phyloP scores from a whole-genome alignment of 2,797 vertebrate genomes.

The Cephalopachus bancanus region DNA sequence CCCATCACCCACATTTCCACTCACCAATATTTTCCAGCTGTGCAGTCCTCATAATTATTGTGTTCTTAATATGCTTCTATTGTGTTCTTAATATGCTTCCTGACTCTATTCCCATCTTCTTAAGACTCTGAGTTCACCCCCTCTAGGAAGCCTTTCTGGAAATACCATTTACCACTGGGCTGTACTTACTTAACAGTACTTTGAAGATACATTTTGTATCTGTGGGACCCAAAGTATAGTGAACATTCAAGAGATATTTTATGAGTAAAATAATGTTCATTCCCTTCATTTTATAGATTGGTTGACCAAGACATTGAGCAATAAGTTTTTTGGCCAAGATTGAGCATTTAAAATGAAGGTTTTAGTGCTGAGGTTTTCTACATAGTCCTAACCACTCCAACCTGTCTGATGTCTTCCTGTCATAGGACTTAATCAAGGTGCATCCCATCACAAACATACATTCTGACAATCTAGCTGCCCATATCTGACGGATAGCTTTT shows the following conservation, averaged over 20 bases:
- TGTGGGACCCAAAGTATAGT: neutral
- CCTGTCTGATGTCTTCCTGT: neutral
- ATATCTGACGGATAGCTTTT: neutral
- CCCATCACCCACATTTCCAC: neutral
- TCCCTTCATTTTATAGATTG: neutral
- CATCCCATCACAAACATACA: neutral
- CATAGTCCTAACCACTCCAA: neutral
- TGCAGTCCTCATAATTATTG: neutral
- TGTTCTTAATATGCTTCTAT: neutral
- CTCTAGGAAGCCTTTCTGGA: neutral
- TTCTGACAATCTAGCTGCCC: neutral
- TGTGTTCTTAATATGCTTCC: neutral
- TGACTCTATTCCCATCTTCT: neutral
- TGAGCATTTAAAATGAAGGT: neutral
- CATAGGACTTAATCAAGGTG: neutral
- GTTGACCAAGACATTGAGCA: neutral
- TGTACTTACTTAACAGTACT: neutral
- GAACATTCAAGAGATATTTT: slow-evolving; percentile 25
- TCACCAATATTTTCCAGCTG: neutral
- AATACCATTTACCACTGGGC: neutral
- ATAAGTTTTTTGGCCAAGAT: neutral
- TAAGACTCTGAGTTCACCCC: neutral
- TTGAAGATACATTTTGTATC: neutral
- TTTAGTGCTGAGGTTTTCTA: neutral
- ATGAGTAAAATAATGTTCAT: neutral